Conservation (phyloP, 2,888 invertebrate genomes). For the Camptogramma bilineatum region DNA sequence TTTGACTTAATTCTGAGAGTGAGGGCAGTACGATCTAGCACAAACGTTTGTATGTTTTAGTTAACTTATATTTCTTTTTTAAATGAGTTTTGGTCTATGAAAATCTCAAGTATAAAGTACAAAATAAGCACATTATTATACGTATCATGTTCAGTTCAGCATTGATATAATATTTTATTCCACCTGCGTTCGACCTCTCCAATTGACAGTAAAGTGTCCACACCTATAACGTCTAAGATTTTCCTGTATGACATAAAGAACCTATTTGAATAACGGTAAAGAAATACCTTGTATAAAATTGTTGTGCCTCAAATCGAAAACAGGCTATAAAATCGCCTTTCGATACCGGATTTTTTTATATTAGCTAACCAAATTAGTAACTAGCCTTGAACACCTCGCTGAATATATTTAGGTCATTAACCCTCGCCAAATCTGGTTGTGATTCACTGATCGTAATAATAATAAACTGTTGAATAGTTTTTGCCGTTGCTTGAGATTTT, state of each 20-base stretch:
- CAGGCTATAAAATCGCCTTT: slow-evolving; percentile 62
- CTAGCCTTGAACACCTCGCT: slow-evolving; percentile 82
- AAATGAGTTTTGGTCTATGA: no score
- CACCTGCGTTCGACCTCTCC: slow-evolving; percentile 49
- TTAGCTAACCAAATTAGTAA: slow-evolving; percentile 72
- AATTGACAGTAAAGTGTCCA: slow-evolving; percentile 8
- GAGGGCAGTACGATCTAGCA: not conserved
- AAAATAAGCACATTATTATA: not conserved
- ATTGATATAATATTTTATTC: slow-evolving; percentile 49
- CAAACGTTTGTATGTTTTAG: no score
- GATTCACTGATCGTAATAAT: slow-evolving; percentile 84
- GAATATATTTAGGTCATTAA: slow-evolving; percentile 84
- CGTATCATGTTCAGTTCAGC: slow-evolving; percentile 23
- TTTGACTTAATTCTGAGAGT: not conserved
- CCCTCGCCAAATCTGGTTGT: slow-evolving; percentile 83
- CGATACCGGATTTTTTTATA: slow-evolving; percentile 73
- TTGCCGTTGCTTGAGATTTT: slow-evolving; percentile 78
- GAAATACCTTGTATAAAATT: slow-evolving; percentile 61
- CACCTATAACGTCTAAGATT: slow-evolving; percentile 20
- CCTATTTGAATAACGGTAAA: slow-evolving; percentile 69
- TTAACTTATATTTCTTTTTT: no score
- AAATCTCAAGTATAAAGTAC: not conserved
- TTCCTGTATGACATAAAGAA: slow-evolving; percentile 15
- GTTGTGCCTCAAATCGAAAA: slow-evolving; percentile 57
- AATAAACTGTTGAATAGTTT: slow-evolving; percentile 81